phyloP scores from a whole-genome alignment of 2,797 vertebrate species.

The Enoplosus armatus region DNA sequence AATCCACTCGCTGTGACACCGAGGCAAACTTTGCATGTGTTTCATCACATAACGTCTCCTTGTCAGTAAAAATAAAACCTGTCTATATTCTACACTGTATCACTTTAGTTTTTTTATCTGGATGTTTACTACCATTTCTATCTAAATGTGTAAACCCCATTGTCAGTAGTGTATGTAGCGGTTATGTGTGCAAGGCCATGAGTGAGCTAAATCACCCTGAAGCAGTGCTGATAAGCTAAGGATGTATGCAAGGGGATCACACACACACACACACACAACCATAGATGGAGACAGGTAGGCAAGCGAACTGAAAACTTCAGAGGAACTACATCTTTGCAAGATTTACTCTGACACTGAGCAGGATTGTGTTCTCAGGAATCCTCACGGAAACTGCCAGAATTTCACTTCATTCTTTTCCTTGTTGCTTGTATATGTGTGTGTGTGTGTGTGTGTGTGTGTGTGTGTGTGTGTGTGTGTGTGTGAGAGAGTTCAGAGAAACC shows the following conservation, averaged over 20 bases:
- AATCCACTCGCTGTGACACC: conserved; percentile 26
- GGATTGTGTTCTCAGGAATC: conserved; percentile 37
- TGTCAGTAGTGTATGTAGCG: background rate
- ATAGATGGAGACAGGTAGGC: conserved; percentile 26
- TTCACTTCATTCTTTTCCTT: conserved; percentile 12
- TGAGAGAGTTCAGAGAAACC: conserved; percentile 20
- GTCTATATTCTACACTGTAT: background rate
- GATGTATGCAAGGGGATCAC: background rate
- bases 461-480: background rate
- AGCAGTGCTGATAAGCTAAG: conserved; percentile 6
- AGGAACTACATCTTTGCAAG: conserved; percentile 29
- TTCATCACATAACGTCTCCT: conserved; percentile 1
- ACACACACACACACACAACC: background rate
- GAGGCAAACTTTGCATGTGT: background rate
- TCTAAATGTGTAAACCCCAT: background rate
- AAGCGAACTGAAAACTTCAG: conserved; percentile 27
- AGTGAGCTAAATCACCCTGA: conserved; percentile 28
- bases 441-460: background rate
- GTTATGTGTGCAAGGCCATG: background rate
- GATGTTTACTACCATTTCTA: background rate
- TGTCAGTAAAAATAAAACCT: background rate
- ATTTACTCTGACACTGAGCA: conserved; percentile 54
- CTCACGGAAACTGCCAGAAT: conserved; percentile 1
- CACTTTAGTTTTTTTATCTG: background rate
- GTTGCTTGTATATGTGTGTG: background rate